phyloP scores from a whole-genome alignment of 1,140 invertebrate species.

The Daktulosphaira vitifoliae region DNA sequence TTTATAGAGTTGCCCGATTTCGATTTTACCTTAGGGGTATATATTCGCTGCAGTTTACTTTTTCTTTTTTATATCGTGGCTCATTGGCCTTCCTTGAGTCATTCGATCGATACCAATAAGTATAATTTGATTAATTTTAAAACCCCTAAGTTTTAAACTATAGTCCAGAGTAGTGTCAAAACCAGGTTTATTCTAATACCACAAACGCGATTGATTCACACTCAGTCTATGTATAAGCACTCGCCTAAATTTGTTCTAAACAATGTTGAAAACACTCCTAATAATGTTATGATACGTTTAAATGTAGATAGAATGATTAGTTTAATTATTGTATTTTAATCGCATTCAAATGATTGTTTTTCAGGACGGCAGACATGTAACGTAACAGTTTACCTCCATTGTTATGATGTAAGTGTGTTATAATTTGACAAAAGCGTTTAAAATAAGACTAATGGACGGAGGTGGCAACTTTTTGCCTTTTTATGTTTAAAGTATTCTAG shows the following conservation, averaged over 20 bases:
- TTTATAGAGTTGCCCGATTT: not conserved
- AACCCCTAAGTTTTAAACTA: no score
- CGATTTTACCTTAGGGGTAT: not conserved
- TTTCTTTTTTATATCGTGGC: not conserved
- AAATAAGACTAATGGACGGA: no score
- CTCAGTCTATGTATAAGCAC: not conserved
- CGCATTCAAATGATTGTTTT: constrained; percentile 7
- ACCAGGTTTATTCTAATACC: no score
- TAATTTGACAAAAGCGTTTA: no score
- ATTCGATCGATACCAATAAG: no score
- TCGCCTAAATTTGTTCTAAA: not conserved
- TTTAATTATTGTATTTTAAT: not conserved
- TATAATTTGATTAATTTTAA: no score
- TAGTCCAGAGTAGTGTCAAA: no score
- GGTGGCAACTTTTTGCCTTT: no score
- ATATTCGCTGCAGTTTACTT: not conserved
- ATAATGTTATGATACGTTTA: no score
- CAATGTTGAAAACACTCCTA: not conserved
- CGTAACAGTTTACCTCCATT: constrained; percentile 6
- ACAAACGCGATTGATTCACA: no score
- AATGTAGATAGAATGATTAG: not conserved
- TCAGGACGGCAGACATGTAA: constrained; percentile 23
- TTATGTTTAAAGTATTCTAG: no score
- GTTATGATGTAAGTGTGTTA: constrained; percentile 30
- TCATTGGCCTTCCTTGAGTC: no score